Base-by-base conservation (phyloP, 2,888 invertebrate genomes). In the Nomada fucata region DNA sequence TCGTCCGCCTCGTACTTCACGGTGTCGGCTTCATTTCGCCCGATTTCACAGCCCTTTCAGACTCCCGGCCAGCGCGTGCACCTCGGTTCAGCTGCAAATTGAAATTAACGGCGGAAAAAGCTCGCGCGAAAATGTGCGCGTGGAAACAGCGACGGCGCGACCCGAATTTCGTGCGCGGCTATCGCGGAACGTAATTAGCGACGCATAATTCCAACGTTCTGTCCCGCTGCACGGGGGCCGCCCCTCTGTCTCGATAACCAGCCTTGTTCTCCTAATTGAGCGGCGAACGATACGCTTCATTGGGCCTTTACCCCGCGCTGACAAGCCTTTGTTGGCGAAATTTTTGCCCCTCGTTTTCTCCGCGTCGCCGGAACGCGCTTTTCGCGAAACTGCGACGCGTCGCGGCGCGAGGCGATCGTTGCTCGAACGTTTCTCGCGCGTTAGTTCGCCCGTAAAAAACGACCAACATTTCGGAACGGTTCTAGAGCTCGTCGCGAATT, bases 91-190 rank as follows among this genome's bases (percentile, higher is more conserved):
- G 11, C 63, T 23, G 55, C 26, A 59, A 68, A 82, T 82, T 75
- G 81, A 72, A 76, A 82, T 82, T 80, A 82, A 80, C 81, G 63
- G 36, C 7, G 70, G 60, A 74, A 74, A 76, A 75, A 71, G 63
- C 20, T 57, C 26, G 50, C 29, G n/a, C 18, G 57, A 29, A 74
- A 74, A 74, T 59, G 26, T 44, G 20, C n/a, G 2, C 29, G 53
- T 18, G 42, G 68, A 57, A 79, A 57, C 52, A 29, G 36, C 47
- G 15, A 13, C 11, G 10, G 15, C 20, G 26, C 50, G 53, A 7
- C 18, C 15, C 29, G 78, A 61, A 72, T 65, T 72, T 78, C 26
- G 53, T 20, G 26, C 63, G 59, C 42, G 4, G 47, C 15, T 20
- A 15, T 18, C n/a, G 60, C 15, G 23, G 5, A 42, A 70, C 65